Evolutionary conservation across 2,888 invertebrate genomes (phyloP).

Genomic region (Ophion slaviceki): DNA sequence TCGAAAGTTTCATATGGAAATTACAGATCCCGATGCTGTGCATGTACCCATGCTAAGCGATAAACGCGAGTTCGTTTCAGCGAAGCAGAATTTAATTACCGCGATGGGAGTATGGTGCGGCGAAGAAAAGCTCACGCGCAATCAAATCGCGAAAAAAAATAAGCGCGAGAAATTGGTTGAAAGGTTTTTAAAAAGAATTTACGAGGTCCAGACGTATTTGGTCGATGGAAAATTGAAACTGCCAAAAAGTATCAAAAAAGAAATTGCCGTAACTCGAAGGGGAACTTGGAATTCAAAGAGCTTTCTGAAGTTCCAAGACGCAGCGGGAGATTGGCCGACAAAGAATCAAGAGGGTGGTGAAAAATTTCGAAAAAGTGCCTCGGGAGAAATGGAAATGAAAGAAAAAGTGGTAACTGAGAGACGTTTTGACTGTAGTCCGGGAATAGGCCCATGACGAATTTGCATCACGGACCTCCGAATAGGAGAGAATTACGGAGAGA

Average conservation of each 20-base stretch:
- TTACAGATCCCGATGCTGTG: slow-evolving; percentile 42
- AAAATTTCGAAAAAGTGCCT: neutral
- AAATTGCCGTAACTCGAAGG: too few species aligned
- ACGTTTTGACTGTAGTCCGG: slow-evolving; percentile 62
- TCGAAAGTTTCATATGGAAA: slow-evolving; percentile 45
- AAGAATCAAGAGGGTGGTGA: neutral
- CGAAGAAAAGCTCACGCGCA: slow-evolving; percentile 12
- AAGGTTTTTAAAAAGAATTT: too few species aligned
- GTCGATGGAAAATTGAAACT: too few species aligned
- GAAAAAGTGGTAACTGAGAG: slow-evolving; percentile 5
- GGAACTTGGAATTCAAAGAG: neutral
- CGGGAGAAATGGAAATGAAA: slow-evolving; percentile 17
- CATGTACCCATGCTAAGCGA: slow-evolving; percentile 21
- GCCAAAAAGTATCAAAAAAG: too few species aligned
- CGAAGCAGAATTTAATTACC: slow-evolving; percentile 54
- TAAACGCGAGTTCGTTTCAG: slow-evolving; percentile 49
- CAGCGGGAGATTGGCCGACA: neutral
- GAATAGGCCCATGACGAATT: slow-evolving; percentile 81
- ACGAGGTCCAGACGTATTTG: too few species aligned
- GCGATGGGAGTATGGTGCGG: slow-evolving; percentile 32
- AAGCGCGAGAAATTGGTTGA: neutral
- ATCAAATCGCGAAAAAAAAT: neutral
- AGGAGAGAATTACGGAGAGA: slow-evolving; percentile 15
- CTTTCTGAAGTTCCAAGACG: slow-evolving; percentile 8
- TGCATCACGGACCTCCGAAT: slow-evolving; percentile 70